Base-by-base conservation (phyloP, 2,888 invertebrate genomes). In the Eumacrocentrus americanus region DNA sequence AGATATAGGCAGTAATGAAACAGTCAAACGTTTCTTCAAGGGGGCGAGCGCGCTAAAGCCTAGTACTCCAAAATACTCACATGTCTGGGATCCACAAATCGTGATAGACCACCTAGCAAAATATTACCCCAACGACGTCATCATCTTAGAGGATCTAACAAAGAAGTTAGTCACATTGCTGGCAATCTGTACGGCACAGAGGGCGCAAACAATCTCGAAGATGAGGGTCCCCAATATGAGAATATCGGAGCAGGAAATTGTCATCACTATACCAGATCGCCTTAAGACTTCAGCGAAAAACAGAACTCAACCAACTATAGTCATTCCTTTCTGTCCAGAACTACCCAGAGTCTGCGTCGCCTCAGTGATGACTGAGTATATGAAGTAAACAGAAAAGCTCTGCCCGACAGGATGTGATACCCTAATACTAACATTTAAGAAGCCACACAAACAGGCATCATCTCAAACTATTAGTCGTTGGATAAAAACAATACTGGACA, bases 221-320 rank as follows among this genome's bases (percentile, higher is more conserved):
- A 64, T 64, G 14, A 47, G 47, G 14, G 11, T 58, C 7, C 29
- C 16, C 4, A 47, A 64, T 38, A 58, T 62, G 5, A 46, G 50
- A 11, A 38, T 22, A 14, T 18, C 22, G 23, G 42, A 44, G 9
- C 18, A 60, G 2, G 7, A 22, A 11, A 44, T 60, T 12, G 44
- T 60, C 4, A 65, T 65, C 7, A 58, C 47, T 11, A 64, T 66
- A 2, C 23, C 58, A 1, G 65, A 29, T 1, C 38, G 18, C 1
- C 58, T 66, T 6, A 67, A 69, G 48, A 67, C 67, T 2, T 64
- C 61, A 6, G 44, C 50, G 1, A 35, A 23, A 18, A 53, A 59
- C 1, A 48, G 23, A n/a, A 11, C 12, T 0, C 60, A 67, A 35
- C 61, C 60, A 0, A 16, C 29, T 1, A n/a, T 67, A 16, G 3